Percentiles rank a stretch among this genome's conserved stretches.
phyloP scores from a whole-genome alignment of 2,113 vertebrate genomes.

The Nothocercus julius region DNA sequence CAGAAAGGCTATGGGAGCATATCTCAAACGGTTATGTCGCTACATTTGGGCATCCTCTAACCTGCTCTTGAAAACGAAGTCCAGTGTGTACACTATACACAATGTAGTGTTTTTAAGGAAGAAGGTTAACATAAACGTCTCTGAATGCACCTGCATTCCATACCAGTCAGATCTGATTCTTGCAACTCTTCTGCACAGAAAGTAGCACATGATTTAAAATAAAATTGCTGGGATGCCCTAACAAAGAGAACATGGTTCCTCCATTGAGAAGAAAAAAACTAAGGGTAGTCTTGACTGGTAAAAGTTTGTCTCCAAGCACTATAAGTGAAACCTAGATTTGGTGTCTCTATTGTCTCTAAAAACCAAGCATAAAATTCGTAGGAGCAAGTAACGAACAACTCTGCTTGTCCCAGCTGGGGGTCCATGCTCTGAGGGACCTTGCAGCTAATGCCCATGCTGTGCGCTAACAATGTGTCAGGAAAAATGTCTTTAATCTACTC shows the following conservation, averaged over 20 bases:
- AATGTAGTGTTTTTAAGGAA: neutral
- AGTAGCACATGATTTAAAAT: neutral
- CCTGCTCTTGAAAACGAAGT: neutral
- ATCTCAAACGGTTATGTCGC: neutral
- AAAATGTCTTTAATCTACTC: neutral
- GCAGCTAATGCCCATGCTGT: neutral
- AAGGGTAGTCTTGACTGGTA: neutral
- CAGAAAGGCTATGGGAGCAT: neutral
- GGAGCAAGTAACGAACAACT: accelerated
- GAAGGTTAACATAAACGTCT: neutral
- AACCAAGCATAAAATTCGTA: neutral
- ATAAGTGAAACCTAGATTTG: neutral
- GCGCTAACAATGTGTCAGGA: neutral
- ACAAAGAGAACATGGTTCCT: neutral
- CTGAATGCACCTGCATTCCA: neutral
- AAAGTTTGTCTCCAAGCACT: neutral
- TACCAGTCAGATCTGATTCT: neutral
- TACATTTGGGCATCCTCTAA: neutral
- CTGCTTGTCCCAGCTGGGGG: neutral
- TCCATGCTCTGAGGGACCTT: neutral
- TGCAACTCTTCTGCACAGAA: neutral
- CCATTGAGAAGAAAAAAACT: neutral
- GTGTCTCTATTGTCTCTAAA: neutral
- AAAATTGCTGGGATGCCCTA: neutral
- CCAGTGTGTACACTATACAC: neutral